These are phyloP conservation scores for Cistogaster globosa DNA, from an alignment of 2,888 invertebrate genomes.

Conservation along the genomic window DNA sequence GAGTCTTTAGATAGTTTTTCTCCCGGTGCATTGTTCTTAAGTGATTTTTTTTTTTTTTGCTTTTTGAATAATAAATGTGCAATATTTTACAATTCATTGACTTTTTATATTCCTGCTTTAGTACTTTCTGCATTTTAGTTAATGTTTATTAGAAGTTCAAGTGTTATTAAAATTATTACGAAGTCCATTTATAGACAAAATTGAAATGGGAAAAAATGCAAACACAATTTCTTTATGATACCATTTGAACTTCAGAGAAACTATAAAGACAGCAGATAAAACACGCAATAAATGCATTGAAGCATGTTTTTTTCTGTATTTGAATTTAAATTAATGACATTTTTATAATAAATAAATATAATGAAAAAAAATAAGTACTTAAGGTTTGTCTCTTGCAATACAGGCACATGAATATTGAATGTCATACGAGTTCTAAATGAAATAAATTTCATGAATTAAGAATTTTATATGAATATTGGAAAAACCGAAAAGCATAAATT, in stretches of 20 bases:
- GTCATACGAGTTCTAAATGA: conserved; percentile 2
- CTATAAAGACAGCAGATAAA: conserved; percentile 18
- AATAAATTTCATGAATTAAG: background rate
- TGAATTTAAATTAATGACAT: conserved; percentile 72
- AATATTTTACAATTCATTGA: conserved; percentile 41
- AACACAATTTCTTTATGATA: conserved; percentile 38
- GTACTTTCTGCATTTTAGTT: conserved; percentile 34
- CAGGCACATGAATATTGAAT: conserved; percentile 6
- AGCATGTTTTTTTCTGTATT: conserved; percentile 37
- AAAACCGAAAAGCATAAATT: background rate
- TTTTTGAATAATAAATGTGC: background rate
- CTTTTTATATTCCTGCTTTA: conserved; percentile 16
- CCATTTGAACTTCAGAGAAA: conserved; percentile 1
- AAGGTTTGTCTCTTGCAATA: conserved; percentile 3
- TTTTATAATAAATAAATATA: conserved; percentile 39
- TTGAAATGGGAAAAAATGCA: conserved; percentile 14
- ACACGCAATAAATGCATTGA: conserved; percentile 46
- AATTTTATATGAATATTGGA: background rate
- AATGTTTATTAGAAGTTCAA: conserved; percentile 65
- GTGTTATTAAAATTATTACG: conserved; percentile 63
- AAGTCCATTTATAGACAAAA: conserved; percentile 25
- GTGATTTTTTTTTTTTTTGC: background rate
- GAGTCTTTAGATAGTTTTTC: background rate
- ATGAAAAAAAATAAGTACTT: background rate
- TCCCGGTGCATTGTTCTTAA: background rate